phyloP scores from a whole-genome alignment of 2,888 invertebrate species.

The Apoda limacodes region DNA sequence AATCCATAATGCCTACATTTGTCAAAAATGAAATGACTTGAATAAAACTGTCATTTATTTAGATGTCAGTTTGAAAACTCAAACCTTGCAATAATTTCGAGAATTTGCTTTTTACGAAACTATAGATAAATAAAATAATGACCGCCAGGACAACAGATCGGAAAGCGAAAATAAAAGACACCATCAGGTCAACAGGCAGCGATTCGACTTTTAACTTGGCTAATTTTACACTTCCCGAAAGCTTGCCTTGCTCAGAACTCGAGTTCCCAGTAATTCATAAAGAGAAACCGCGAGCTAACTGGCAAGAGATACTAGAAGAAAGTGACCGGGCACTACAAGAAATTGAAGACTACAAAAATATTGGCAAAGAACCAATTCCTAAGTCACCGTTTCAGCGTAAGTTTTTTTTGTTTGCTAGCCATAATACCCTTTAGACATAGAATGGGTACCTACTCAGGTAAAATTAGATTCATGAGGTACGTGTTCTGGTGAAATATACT shows the following conservation, averaged over 20 bases:
- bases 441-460: too few species aligned
- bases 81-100: too few species aligned
- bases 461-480: too few species aligned
- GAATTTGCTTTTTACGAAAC: too few species aligned
- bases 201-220: conserved; percentile 32
- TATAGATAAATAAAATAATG: conserved; percentile 25
- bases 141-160: conserved; percentile 41
- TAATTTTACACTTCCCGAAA: conserved; percentile 44
- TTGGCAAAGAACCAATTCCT: conserved; percentile 26
- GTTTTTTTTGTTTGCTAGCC: too few species aligned
- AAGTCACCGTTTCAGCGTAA: conserved; percentile 45
- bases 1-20: too few species aligned
- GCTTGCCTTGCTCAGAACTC: conserved; percentile 50
- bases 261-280: conserved; percentile 41
- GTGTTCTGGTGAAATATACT: too few species aligned
- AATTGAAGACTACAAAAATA: conserved; percentile 33
- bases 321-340: conserved; percentile 30
- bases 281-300: conserved; percentile 31
- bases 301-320: conserved; percentile 44
- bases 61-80: too few species aligned
- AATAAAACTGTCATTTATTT: too few species aligned
- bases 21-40: too few species aligned
- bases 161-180: conserved; percentile 36
- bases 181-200: conserved; percentile 24
- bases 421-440: too few species aligned